Evolutionary conservation across 2,797 vertebrate genomes (phyloP).

Genomic region (Sebastes diaconus): DNA sequence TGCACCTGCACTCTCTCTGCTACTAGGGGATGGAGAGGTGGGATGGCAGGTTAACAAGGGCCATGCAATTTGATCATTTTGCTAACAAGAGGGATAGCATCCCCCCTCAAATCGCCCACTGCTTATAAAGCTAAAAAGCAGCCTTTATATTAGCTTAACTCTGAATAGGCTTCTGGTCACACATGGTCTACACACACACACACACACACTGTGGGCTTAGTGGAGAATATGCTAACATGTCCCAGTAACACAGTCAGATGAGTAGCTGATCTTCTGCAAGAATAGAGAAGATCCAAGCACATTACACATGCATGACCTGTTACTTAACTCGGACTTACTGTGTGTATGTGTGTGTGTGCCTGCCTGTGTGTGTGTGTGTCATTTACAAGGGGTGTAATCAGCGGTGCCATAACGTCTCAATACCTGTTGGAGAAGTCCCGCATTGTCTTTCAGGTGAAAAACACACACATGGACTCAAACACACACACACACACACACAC

Average conservation of each 20-base stretch:
- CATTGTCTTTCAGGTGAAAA: slow-evolving; percentile 93
- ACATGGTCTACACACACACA: neutral
- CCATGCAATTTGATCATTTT: too few relatives aligned
- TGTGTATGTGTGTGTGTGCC: slow-evolving; percentile 23
- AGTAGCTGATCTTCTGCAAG: slow-evolving; percentile 40
- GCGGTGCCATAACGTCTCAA: slow-evolving; percentile 98
- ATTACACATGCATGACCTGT: slow-evolving; percentile 73
- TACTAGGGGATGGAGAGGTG: too few relatives aligned
- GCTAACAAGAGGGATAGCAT: too few relatives aligned
- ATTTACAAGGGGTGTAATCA: slow-evolving; percentile 87
- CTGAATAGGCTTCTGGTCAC: neutral
- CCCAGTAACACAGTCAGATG: slow-evolving; percentile 50
- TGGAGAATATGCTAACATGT: slow-evolving; percentile 22
- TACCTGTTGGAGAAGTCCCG: slow-evolving; percentile 97
- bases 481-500: neutral
- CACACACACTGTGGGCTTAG: neutral
- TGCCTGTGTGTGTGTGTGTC: slow-evolving; percentile 40
- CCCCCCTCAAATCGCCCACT: too few relatives aligned
- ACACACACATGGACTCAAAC: neutral
- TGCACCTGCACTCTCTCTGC: too few relatives aligned
- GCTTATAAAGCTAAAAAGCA: neutral
- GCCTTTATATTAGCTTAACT: neutral
- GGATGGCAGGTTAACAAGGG: too few relatives aligned
- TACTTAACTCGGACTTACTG: slow-evolving; percentile 62
- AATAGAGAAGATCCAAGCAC: slow-evolving; percentile 38